phyloP scores from a whole-genome alignment of 2,888 invertebrate species.

The Aradus depressus region DNA sequence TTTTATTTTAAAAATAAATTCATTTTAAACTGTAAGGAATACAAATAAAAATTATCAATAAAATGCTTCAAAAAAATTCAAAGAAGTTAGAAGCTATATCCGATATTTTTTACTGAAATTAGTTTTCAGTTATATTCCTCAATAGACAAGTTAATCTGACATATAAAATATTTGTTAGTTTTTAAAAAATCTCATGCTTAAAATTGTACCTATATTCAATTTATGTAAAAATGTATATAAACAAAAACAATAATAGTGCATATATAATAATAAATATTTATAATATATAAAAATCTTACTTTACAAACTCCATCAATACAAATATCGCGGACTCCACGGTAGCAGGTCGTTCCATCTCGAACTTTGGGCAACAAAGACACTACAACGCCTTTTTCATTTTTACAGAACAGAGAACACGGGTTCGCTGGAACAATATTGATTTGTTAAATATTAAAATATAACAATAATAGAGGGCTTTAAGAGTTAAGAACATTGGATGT shows the following conservation, averaged over 20 bases:
- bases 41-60: neutral
- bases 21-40: too few species aligned
- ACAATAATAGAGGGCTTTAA: too few species aligned
- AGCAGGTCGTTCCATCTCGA: slow-evolving; percentile 76
- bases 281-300: slow-evolving; percentile 38
- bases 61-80: neutral
- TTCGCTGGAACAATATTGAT: slow-evolving; percentile 43
- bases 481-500: too few species aligned
- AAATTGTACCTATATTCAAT: too few species aligned
- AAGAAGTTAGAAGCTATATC: neutral
- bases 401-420: slow-evolving; percentile 72
- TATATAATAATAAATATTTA: neutral
- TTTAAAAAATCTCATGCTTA: neutral
- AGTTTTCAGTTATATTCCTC: too few species aligned
- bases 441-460: neutral
- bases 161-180: neutral
- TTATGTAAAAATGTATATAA: too few species aligned
- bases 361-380: slow-evolving; percentile 64
- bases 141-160: neutral
- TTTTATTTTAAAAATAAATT: too few species aligned
- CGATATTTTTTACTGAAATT: too few species aligned
- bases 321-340: slow-evolving; percentile 67
- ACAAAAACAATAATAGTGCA: neutral
- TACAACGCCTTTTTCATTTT: slow-evolving; percentile 61
- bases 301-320: slow-evolving; percentile 67